Percentiles rank a stretch among this genome's conserved stretches.
Evolutionary conservation across 2,888 invertebrate genomes (phyloP).

Genomic region (Lymantria monacha): DNA sequence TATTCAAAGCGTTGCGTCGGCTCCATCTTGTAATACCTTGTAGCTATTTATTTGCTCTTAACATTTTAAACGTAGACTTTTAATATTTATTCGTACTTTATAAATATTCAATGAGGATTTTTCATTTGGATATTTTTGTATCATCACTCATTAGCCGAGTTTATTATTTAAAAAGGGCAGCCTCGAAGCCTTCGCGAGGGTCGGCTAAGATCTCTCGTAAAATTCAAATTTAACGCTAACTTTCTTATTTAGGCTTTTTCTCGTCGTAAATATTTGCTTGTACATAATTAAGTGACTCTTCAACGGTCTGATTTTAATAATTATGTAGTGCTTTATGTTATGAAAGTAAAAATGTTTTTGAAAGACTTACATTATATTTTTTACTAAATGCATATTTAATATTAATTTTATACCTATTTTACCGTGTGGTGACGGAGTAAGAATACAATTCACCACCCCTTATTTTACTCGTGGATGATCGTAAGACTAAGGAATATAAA

Average conservation of each 20-base stretch:
- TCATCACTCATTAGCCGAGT: conserved; percentile 62
- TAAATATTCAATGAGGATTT: conserved; percentile 42
- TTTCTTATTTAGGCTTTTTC: conserved; percentile 37
- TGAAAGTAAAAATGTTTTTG: background rate
- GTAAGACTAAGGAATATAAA: too few species aligned
- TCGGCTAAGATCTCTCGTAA: conserved; percentile 49
- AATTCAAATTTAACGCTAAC: conserved; percentile 53
- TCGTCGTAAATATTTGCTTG: conserved; percentile 30
- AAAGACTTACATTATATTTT: background rate
- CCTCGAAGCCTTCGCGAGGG: conserved; percentile 22
- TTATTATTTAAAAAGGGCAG: conserved; percentile 56
- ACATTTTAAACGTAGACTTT: conserved; percentile 25
- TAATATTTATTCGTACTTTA: conserved; percentile 28
- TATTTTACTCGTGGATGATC: too few species aligned
- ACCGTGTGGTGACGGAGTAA: too few species aligned
- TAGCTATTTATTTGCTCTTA: conserved; percentile 24
- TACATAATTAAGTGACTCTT: conserved; percentile 27
- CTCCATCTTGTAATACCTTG: conserved; percentile 25
- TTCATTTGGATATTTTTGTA: conserved; percentile 46
- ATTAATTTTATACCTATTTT: too few species aligned
- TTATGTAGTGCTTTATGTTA: background rate
- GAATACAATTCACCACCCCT: too few species aligned
- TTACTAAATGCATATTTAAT: too few species aligned
- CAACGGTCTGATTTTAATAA: conserved; percentile 4
- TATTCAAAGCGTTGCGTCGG: conserved; percentile 21